phyloP scores from a whole-genome alignment of 2,888 invertebrate genomes.

The Hetaerina titia region DNA sequence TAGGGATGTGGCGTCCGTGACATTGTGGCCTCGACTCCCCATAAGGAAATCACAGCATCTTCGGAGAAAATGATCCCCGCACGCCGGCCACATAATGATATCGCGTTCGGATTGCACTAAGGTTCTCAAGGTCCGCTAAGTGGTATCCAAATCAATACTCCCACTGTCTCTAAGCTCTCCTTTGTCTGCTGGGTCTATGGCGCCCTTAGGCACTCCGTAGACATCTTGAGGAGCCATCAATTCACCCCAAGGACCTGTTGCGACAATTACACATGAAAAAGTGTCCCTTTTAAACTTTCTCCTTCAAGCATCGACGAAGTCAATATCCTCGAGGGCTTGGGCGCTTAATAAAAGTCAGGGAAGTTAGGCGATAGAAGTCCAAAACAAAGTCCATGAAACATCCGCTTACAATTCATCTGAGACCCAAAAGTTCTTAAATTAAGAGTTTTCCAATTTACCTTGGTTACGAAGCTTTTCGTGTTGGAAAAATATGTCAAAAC shows the following conservation, averaged over 20 bases:
- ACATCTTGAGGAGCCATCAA: background rate
- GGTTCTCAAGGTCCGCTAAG: background rate
- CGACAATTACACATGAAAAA: background rate
- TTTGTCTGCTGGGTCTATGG: background rate
- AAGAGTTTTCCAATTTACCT: no score
- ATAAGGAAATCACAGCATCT: background rate
- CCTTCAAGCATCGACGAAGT: background rate
- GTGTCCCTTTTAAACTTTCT: background rate
- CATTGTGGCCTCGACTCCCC: background rate
- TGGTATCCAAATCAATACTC: background rate
- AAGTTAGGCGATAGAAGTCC: background rate
- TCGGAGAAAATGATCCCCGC: background rate
- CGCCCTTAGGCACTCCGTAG: background rate
- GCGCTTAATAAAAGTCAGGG: background rate
- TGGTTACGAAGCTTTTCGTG: no score
- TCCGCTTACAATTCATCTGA: no score
- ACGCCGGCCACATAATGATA: background rate
- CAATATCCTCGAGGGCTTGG: background rate
- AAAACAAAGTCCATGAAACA: background rate
- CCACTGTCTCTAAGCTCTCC: background rate
- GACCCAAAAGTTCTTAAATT: no score
- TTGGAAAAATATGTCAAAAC: no score
- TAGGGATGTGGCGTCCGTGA: background rate
- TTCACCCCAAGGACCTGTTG: background rate
- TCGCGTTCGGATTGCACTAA: background rate